Evolutionary conservation across 1,140 invertebrate genomes (phyloP).

Genomic region (Heliothis virescens): DNA sequence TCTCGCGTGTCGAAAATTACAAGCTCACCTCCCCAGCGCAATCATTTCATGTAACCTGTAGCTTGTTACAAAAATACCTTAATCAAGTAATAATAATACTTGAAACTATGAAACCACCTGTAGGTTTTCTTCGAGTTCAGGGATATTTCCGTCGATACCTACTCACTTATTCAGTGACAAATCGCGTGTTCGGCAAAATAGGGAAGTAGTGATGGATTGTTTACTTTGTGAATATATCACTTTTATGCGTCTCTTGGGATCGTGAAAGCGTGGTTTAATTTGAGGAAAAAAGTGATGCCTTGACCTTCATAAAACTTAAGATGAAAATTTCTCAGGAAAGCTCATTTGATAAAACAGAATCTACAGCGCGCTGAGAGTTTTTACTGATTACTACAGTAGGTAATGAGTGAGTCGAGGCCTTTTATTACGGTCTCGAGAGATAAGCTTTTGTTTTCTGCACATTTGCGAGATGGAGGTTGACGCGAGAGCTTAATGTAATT

Average conservation of each 20-base stretch:
- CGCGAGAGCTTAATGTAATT: slow-evolving; percentile 57
- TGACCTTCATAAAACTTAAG: slow-evolving; percentile 21
- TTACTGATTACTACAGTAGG: slow-evolving; percentile 57
- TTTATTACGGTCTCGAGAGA: slow-evolving; percentile 65
- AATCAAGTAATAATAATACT: slow-evolving; percentile 39
- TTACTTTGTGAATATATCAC: slow-evolving; percentile 38
- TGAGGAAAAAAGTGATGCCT: not conserved
- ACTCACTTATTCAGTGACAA: slow-evolving; percentile 28
- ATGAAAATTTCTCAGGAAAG: slow-evolving; percentile 50
- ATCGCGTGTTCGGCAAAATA: slow-evolving; percentile 34
- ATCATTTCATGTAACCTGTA: not conserved
- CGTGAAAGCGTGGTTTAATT: slow-evolving; percentile 32
- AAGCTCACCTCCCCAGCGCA: slow-evolving; percentile 2
- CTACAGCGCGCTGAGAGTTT: slow-evolving; percentile 42
- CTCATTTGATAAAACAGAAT: slow-evolving; percentile 49
- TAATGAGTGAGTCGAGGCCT: slow-evolving; percentile 50
- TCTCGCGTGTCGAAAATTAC: slow-evolving; percentile 22
- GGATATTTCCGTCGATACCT: slow-evolving; percentile 42
- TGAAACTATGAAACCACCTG: slow-evolving; percentile 48
- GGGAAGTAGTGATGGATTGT: slow-evolving; percentile 14
- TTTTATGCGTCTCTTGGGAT: not conserved
- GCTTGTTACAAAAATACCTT: slow-evolving; percentile 34
- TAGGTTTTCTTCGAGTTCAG: slow-evolving; percentile 35
- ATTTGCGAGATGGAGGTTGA: slow-evolving; percentile 58
- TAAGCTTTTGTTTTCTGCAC: slow-evolving; percentile 58